These are phyloP conservation scores for Drosophila parthenogenetica DNA, from an alignment of 2,888 invertebrate species.

Conservation along the genomic window DNA sequence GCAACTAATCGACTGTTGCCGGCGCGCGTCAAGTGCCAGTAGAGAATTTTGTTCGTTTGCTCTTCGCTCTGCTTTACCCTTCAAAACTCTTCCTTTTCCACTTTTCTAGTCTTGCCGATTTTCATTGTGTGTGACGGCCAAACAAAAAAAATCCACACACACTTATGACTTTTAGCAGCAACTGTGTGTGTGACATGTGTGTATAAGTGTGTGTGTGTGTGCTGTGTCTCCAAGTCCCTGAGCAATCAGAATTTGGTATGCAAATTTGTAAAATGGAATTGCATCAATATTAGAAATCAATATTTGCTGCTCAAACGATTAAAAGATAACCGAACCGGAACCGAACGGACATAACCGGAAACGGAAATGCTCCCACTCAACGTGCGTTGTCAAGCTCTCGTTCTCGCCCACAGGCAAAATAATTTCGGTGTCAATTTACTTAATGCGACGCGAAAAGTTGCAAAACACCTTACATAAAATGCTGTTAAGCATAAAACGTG, in stretches of 20 bases:
- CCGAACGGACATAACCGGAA: constrained; percentile 26
- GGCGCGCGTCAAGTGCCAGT: constrained; percentile 76
- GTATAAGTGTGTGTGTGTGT: constrained; percentile 19
- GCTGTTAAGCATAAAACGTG: constrained; percentile 40
- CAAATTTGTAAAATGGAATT: constrained; percentile 81
- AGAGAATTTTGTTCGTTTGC: constrained; percentile 21
- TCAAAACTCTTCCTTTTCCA: not conserved
- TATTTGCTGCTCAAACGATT: constrained; percentile 65
- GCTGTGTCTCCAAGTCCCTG: constrained; percentile 74
- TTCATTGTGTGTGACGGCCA: constrained; percentile 67
- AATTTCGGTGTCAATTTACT: constrained; percentile 70
- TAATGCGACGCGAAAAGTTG: constrained; percentile 55
- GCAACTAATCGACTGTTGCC: constrained; percentile 78
- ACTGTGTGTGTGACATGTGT: constrained; percentile 20
- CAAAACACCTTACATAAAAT: constrained; percentile 40
- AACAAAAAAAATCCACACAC: constrained; percentile 41
- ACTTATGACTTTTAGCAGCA: constrained; percentile 53
- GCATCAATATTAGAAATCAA: constrained; percentile 82
- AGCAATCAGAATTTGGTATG: constrained; percentile 82
- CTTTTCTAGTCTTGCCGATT: constrained; percentile 39
- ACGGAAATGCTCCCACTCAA: constrained; percentile 18
- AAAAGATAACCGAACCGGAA: constrained; percentile 53
- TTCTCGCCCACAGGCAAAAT: constrained; percentile 54
- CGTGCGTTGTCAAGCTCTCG: not conserved
- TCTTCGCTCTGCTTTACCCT: not conserved